A percentile compares a stretch with the other conserved stretches of the same genome.
Evolutionary conservation across 1,140 invertebrate genomes (phyloP).

Genomic region (Lepidostoma basale): DNA sequence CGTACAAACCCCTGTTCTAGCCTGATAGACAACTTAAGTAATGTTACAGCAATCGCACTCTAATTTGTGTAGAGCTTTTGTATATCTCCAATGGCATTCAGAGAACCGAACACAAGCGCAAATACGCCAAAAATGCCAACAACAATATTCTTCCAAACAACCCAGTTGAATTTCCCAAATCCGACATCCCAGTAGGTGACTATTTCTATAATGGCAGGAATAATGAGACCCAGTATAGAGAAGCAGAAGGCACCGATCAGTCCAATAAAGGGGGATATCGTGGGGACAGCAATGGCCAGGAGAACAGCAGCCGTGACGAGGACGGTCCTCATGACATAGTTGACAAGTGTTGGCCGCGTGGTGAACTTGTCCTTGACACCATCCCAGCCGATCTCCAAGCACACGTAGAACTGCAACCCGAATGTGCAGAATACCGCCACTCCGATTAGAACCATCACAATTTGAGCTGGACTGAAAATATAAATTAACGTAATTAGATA

Average conservation of each 20-base stretch:
- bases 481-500: too few species aligned
- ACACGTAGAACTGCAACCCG: constrained; percentile 96
- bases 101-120: constrained; percentile 81
- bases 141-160: constrained; percentile 79
- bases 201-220: constrained; percentile 88
- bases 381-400: constrained; percentile 81
- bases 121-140: constrained; percentile 75
- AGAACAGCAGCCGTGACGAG: constrained; percentile 71
- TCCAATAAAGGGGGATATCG: constrained; percentile 88
- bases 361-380: constrained; percentile 72
- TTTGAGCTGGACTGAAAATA: constrained; percentile 76
- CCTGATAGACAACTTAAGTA: background rate
- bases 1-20: too few species aligned
- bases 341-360: constrained; percentile 71
- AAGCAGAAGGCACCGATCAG: constrained; percentile 95
- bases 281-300: constrained; percentile 85
- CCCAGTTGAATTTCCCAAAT: constrained; percentile 72
- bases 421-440: constrained; percentile 92
- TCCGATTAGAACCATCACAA: constrained; percentile 85
- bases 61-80: constrained; percentile 52
- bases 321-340: constrained; percentile 77
- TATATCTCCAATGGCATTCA: constrained; percentile 75
- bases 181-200: constrained; percentile 79
- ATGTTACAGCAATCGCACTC: background rate
- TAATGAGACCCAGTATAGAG: constrained; percentile 88